Evolutionary conservation across 2,797 vertebrate genomes (phyloP), one percentile per base, ranked within the genome.

Genomic region (Hoplostethus mediterraneus): DNA sequence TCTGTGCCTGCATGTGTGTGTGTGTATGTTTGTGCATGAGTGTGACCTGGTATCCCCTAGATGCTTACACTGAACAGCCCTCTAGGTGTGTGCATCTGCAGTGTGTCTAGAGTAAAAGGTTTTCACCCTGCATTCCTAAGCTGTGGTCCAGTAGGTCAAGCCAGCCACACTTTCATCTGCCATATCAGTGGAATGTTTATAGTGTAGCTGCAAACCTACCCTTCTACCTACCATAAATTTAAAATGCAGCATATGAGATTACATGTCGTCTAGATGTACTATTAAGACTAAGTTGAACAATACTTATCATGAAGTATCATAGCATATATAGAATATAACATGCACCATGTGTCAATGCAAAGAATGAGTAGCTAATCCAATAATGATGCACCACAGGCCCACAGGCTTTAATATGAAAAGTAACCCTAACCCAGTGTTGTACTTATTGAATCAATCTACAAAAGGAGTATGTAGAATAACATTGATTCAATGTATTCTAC

Each of bases 161-260:
- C 66, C 63, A 67, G 57, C 66, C 40, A 56, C 72, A 73, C 73
- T 63, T 73, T 77, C 73, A 81, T 82, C 79, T 65, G 61, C 87
- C 72, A 85, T 16, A 38, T 59, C 44, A 57, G 6, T 75, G 81
- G 80, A 89, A 85, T 85, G 80, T 62, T 82, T 30, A 62, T 21
- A 21, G 21, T 21, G 21, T 31, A 70, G 63, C 59, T 21, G 17
- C 48, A 51, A 51, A 21, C n/a, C 9, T 44, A 44, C 3, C 25
- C 12, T 51, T n/a, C n/a, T n/a, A n/a, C n/a, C n/a, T n/a, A n/a
- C 40, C 4, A 61, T 70, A 64, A 68, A 71, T 87, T 21, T 68
- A 28, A 52, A 45, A 12, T 36, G 44, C 36, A 21, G 9, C 56
- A 40, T 42, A 42, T 59, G 12, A 66, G 9, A 77, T 74, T 53